Evolutionary conservation across 2,888 invertebrate species (phyloP).

Genomic region (Operophtera brumata): DNA sequence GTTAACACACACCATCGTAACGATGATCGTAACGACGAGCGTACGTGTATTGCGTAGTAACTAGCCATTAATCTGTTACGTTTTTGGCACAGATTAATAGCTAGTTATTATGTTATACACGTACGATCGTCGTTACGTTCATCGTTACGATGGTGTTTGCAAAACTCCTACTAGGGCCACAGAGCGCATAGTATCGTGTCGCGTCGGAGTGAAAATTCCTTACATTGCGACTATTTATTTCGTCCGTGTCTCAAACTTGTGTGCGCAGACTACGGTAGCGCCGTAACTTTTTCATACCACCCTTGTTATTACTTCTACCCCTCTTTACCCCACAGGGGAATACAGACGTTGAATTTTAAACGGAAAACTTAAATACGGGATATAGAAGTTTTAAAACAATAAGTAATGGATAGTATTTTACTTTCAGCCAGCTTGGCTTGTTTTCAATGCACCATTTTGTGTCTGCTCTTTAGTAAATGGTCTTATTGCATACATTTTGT

Average conservation of each 20-base stretch:
- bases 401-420: conserved; percentile 42
- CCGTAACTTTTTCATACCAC: conserved; percentile 42
- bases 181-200: too few species aligned
- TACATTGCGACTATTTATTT: not conserved
- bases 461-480: conserved; percentile 3
- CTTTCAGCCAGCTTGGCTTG: conserved; percentile 15
- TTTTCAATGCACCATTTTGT: conserved; percentile 16
- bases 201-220: not conserved
- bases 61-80: too few species aligned
- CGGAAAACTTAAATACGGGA: conserved; percentile 46
- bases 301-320: conserved; percentile 25
- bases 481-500: conserved; percentile 7
- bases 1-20: too few species aligned
- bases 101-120: too few species aligned
- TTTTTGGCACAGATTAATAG: too few species aligned
- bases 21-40: too few species aligned
- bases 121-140: too few species aligned
- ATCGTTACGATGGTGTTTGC: too few species aligned
- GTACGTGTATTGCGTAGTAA: too few species aligned
- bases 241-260: conserved; percentile 13
- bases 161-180: too few species aligned
- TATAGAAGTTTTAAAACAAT: conserved; percentile 43
- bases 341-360: conserved; percentile 45
- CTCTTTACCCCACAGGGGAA: conserved; percentile 19
- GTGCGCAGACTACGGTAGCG: conserved; percentile 22